Conservation (phyloP, 2,888 invertebrate species). For the Criorhina ranunculi region DNA sequence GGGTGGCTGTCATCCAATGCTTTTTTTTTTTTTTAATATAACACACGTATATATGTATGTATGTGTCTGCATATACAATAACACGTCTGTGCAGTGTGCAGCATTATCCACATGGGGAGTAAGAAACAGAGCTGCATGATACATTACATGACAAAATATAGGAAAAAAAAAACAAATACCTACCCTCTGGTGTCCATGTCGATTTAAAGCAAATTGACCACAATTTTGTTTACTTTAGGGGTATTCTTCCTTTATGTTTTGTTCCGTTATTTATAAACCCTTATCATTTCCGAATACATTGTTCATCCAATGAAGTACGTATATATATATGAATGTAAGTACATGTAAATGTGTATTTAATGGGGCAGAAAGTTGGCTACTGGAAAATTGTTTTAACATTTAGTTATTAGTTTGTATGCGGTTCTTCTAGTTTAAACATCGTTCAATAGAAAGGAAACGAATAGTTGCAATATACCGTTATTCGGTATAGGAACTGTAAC, state of each 20-base stretch:
- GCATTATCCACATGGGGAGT: conserved; percentile 12
- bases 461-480: too few relatives aligned
- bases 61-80: conserved; percentile 6
- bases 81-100: conserved; percentile 11
- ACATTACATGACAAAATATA: conserved; percentile 16
- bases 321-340: not conserved
- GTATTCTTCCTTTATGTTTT: conserved; percentile 12
- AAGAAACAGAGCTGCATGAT: not conserved
- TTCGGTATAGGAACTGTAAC: too few relatives aligned
- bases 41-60: too few relatives aligned
- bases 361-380: conserved; percentile 36
- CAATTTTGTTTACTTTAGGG: conserved; percentile 29
- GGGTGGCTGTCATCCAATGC: conserved; percentile 6
- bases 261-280: conserved; percentile 14
- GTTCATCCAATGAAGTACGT: conserved; percentile 26
- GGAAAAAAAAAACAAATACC: conserved; percentile 13
- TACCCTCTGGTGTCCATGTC: conserved; percentile 16
- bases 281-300: conserved; percentile 12
- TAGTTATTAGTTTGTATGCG: conserved; percentile 37
- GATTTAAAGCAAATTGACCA: conserved; percentile 30
- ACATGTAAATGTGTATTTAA: conserved; percentile 2
- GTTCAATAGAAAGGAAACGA: not conserved
- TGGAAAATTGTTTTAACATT: conserved; percentile 1
- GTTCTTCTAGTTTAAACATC: conserved; percentile 36
- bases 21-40: conserved; percentile 28